Evolutionary conservation across 2,113 vertebrate genomes (phyloP), one percentile per base, ranked within the genome.

Genomic region (Ceyx melanurus): DNA sequence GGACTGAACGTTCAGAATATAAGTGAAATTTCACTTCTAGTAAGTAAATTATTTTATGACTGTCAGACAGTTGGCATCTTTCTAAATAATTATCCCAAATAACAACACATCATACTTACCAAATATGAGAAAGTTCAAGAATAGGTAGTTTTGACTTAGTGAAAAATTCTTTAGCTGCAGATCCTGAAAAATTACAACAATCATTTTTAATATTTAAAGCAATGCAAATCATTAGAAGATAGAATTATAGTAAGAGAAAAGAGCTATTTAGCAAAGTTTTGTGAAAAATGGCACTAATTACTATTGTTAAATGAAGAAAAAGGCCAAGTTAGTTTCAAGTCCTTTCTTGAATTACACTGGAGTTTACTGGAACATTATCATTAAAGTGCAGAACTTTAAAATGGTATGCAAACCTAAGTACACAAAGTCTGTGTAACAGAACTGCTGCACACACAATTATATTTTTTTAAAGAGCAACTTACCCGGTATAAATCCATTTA

Each of bases 71-170:
- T 43, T 65, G 50, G 66, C 7, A 71, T 51, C 71, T 53, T 89
- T 73, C 85, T 87, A 74, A 93, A 50, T 50, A 70, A 48, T 46
- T 46, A 65, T 73, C 26, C 53, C n/a, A 31, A 82, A 56, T 82
- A 87, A 58, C 72, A 35, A 94, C 18, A 93, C 8, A 77, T 50
- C 60, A 94, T 61, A 98, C 99, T 99, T 98, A 99, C 99, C 99
- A 99, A 97, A 99, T 99, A 95, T 99, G 99, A 94, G 99, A 99
- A 97, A 99, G 97, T 97, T 99, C 99, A 98, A 99, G 98, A 98
- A 99, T 99, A 64, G 99, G 99, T 95, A 99, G 98, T 93, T 99
- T 99, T 90, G 99, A 99, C 97, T 99, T 99, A 94, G 99, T 99
- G 97, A 99, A 99, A 98, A 99, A 99, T 95, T 99, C 99, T 98